These are phyloP conservation scores for Dicaeum eximium DNA, from an alignment of 2,113 vertebrate genomes.

Conservation along the genomic window DNA sequence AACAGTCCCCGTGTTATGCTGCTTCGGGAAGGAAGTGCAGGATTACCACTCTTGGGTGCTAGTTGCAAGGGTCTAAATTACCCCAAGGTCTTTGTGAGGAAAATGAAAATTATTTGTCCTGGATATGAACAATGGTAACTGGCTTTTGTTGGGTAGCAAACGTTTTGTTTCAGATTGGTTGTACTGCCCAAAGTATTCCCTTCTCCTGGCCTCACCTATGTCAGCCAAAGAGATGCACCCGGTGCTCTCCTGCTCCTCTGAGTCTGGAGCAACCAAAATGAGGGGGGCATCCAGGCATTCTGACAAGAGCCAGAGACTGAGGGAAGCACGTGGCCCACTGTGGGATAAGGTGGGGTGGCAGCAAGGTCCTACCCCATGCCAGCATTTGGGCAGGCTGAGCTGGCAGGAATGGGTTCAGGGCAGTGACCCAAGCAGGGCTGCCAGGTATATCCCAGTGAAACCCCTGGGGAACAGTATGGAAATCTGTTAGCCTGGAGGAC, in stretches of 20 bases:
- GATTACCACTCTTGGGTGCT: not conserved
- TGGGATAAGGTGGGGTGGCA: not conserved
- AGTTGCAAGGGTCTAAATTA: not conserved
- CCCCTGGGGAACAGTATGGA: not conserved
- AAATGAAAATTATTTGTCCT: not conserved
- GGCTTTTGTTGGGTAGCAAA: not conserved
- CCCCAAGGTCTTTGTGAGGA: not conserved
- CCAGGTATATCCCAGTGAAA: not conserved
- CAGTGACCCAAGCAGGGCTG: not conserved
- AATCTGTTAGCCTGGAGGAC: not conserved
- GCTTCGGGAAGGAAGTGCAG: rapidly evolving
- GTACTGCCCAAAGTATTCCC: not conserved
- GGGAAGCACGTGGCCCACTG: not conserved
- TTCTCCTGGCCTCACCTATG: not conserved
- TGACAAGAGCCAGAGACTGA: not conserved
- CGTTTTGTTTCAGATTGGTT: not conserved
- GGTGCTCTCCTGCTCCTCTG: not conserved
- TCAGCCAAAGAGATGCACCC: not conserved
- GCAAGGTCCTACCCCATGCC: not conserved
- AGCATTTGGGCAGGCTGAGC: not conserved
- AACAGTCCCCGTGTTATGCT: not conserved
- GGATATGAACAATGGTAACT: not conserved
- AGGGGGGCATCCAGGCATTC: not conserved
- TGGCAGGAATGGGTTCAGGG: rapidly evolving
- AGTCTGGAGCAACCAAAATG: not conserved